Percentiles rank a stretch among this genome's conserved stretches.
Conservation (phyloP, 2,888 invertebrate species). For the Therioaphis trifolii region DNA sequence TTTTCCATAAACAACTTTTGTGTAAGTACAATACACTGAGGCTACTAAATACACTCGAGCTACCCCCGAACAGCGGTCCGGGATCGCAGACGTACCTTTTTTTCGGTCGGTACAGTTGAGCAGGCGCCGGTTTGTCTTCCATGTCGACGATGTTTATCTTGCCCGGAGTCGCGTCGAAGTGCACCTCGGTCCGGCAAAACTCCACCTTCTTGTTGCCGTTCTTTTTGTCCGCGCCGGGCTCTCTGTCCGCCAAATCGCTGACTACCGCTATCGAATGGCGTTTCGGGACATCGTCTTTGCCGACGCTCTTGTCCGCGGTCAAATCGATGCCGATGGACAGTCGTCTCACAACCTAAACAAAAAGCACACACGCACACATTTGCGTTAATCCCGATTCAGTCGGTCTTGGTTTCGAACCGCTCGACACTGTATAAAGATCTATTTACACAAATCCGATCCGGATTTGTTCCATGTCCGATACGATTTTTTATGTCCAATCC, state of each 20-base stretch:
- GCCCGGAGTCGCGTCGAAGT: conserved; percentile 86
- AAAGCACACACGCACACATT: too few relatives aligned
- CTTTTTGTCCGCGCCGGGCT: conserved; percentile 70
- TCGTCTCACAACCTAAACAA: conserved; percentile 35
- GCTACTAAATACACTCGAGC: too few relatives aligned
- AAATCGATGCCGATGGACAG: conserved; percentile 35
- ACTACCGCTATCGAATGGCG: conserved; percentile 56
- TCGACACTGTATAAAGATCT: not conserved
- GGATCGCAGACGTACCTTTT: conserved; percentile 60
- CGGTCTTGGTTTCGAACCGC: too few relatives aligned
- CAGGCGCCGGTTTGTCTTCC: conserved; percentile 87
- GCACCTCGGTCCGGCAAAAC: conserved; percentile 89
- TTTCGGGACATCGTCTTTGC: conserved; percentile 40
- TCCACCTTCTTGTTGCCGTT: conserved; percentile 78
- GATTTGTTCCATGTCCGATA: not conserved
- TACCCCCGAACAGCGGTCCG: too few relatives aligned
- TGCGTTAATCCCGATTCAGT: too few relatives aligned
- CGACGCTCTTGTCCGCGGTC: not conserved
- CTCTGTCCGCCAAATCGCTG: conserved; percentile 53
- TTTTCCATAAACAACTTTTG: too few relatives aligned
- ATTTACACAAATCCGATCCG: conserved; percentile 3
- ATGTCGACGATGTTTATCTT: conserved; percentile 88
- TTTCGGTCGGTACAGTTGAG: conserved; percentile 71
- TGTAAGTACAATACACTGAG: too few relatives aligned
- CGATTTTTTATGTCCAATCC: not conserved